These are phyloP conservation scores for Caenorhabditis plicata DNA, from an alignment of 2,888 invertebrate genomes.

Conservation along the genomic window DNA sequence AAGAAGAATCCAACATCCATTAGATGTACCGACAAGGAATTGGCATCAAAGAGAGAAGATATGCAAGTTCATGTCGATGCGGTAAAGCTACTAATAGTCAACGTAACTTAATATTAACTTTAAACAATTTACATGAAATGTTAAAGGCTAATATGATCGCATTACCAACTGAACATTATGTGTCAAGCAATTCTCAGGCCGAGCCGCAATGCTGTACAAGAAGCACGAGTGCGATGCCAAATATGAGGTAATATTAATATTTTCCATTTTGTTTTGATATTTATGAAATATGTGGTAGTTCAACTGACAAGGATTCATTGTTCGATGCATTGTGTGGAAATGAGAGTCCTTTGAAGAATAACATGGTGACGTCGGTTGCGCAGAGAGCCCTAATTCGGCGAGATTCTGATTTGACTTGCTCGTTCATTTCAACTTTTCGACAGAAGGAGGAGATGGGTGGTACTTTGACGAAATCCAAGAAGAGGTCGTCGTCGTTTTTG, in stretches of 20 bases:
- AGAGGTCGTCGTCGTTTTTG: conserved; percentile 22
- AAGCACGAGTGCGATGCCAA: conserved; percentile 28
- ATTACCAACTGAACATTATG: conserved; percentile 18
- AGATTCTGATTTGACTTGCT: conserved; percentile 31
- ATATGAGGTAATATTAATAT: conserved; percentile 7
- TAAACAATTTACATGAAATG: background rate
- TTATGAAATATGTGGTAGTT: background rate
- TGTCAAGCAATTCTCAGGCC: conserved; percentile 6
- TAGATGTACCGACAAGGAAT: conserved; percentile 5
- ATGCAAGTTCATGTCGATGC: conserved; percentile 24
- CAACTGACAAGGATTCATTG: too few species aligned
- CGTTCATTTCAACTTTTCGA: too few species aligned
- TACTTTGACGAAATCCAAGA: background rate
- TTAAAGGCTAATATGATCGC: conserved; percentile 26
- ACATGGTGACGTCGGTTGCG: background rate
- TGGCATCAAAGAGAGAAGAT: conserved; percentile 14
- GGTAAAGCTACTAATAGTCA: conserved; percentile 21
- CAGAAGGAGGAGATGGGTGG: too few species aligned
- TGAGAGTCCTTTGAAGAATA: background rate
- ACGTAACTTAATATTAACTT: conserved; percentile 3
- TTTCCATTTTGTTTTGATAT: too few species aligned
- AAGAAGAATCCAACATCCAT: conserved; percentile 13
- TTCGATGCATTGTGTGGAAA: background rate
- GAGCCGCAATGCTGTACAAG: background rate
- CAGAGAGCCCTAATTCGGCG: conserved; percentile 2